A percentile compares a stretch with the other conserved stretches of the same genome.
phyloP scores from a whole-genome alignment of 2,113 vertebrate genomes.

The Desmodus rotundus region DNA sequence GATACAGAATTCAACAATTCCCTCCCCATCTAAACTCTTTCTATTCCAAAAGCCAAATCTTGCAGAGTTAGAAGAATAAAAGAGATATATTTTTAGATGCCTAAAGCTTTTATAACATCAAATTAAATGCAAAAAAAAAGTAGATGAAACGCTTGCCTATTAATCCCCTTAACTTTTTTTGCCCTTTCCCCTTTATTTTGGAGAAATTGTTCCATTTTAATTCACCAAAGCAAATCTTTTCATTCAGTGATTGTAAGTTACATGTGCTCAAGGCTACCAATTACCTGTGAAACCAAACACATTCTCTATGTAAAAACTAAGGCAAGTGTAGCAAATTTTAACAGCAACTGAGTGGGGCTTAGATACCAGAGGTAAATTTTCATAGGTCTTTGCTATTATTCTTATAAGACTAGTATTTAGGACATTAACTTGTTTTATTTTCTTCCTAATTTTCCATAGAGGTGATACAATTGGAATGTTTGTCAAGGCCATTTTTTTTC shows the following conservation, averaged over 20 bases:
- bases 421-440: constrained; percentile 41
- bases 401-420: neutral
- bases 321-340: constrained; percentile 31
- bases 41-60: constrained; percentile 58
- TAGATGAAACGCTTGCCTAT: no score
- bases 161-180: neutral
- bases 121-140: constrained; percentile 56
- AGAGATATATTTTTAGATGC: constrained; percentile 62
- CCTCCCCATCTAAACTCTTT: constrained; percentile 55
- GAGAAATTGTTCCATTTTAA: constrained; percentile 75
- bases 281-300: constrained; percentile 68
- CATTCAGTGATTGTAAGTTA: constrained; percentile 64
- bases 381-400: neutral
- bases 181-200: constrained; percentile 49
- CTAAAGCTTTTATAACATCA: constrained; percentile 62
- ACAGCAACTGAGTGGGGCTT: neutral
- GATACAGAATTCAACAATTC: constrained; percentile 58
- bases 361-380: neutral
- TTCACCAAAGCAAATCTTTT: constrained; percentile 71
- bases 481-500: neutral
- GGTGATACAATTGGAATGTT: neutral
- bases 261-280: constrained; percentile 72
- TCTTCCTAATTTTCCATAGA: neutral
- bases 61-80: constrained; percentile 60
- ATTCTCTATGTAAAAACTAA: constrained; percentile 50